A percentile compares a stretch with the other conserved stretches of the same genome.
phyloP scores from a whole-genome alignment of 2,797 vertebrate genomes.

The Sebastes itinus region DNA sequence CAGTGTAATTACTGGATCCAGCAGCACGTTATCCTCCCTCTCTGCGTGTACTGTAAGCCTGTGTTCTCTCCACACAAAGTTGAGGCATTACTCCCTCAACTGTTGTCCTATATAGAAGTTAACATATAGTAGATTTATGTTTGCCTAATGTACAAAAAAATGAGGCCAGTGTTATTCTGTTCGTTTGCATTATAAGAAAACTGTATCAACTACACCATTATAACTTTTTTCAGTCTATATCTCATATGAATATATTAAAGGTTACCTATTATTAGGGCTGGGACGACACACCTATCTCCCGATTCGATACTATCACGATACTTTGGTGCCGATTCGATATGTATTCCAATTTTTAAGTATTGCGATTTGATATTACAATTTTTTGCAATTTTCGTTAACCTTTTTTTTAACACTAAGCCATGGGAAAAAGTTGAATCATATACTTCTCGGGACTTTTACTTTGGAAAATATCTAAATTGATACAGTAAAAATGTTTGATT shows the following conservation, averaged over 20 bases:
- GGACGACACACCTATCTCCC: too few relatives aligned
- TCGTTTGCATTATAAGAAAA: not conserved
- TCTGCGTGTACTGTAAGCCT: constrained; percentile 13
- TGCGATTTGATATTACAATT: too few relatives aligned
- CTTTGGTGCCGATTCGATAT: too few relatives aligned
- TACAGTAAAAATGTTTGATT: too few relatives aligned
- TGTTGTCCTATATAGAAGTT: constrained; percentile 59
- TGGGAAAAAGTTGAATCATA: too few relatives aligned
- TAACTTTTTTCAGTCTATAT: not conserved
- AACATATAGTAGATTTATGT: constrained; percentile 37
- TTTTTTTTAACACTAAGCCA: too few relatives aligned
- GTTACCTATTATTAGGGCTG: not conserved
- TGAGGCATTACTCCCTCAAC: constrained; percentile 58
- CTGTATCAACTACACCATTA: not conserved
- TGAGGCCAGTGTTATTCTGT: constrained; percentile 11
- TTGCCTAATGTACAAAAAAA: constrained; percentile 31
- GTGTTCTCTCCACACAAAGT: constrained; percentile 45
- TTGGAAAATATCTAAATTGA: too few relatives aligned
- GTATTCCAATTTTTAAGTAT: too few relatives aligned
- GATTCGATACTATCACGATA: too few relatives aligned
- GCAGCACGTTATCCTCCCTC: constrained; percentile 53
- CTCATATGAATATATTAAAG: not conserved
- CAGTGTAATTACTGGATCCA: constrained; percentile 77
- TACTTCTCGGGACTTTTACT: too few relatives aligned
- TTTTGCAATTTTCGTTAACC: too few relatives aligned